phyloP scores from a whole-genome alignment of 2,113 vertebrate genomes.

The Typhlomys cinereus region DNA sequence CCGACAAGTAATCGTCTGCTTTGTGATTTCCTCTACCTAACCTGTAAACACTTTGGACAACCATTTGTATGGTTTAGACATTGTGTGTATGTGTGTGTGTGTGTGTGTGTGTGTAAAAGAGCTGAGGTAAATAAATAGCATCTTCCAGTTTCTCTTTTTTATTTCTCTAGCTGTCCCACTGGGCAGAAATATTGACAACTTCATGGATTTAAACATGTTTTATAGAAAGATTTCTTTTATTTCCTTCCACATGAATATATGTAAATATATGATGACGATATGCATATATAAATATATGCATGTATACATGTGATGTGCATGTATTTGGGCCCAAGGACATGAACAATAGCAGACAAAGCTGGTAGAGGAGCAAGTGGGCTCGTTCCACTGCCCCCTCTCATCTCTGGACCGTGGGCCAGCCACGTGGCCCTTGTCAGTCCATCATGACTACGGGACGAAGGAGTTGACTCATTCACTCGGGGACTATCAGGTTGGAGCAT shows the following conservation, averaged over 20 bases:
- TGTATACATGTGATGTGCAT: too few relatives aligned
- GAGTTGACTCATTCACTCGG: background rate
- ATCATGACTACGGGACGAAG: background rate
- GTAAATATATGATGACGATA: background rate
- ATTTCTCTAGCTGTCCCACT: background rate
- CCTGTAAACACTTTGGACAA: background rate
- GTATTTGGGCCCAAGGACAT: too few relatives aligned
- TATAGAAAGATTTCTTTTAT: background rate
- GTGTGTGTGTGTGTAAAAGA: background rate
- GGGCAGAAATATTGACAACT: slow-evolving; percentile 1
- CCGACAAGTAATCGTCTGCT: too few relatives aligned
- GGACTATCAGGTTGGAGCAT: background rate
- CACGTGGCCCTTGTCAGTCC: background rate
- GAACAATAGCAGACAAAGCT: background rate
- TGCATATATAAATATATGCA: too few relatives aligned
- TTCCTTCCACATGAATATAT: background rate
- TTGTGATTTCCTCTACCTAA: background rate
- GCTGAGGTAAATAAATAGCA: background rate
- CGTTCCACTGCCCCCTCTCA: background rate
- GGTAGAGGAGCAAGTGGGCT: background rate
- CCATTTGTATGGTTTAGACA: background rate
- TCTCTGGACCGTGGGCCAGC: background rate
- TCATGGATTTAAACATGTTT: slow-evolving; percentile 1
- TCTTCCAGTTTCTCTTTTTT: background rate
- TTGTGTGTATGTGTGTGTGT: background rate